Base-by-base conservation (phyloP, 2,113 vertebrate species). In the Pyrgilauda ruficollis region DNA sequence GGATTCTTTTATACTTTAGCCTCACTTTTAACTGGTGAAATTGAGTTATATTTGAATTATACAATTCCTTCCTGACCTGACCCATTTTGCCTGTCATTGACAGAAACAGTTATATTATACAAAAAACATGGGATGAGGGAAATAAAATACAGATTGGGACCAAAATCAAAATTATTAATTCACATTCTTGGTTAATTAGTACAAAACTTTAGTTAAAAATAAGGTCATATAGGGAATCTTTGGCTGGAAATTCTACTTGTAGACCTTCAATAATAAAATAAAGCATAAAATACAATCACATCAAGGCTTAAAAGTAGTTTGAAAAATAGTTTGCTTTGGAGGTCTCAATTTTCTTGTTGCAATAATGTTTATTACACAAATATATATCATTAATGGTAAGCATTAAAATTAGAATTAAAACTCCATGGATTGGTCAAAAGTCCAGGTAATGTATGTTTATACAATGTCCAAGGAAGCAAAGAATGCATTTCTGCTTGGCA, bases 111-210 rank as follows among this genome's bases (percentile, higher is more conserved):
- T 61, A 9, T 39, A 39, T 6, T 52, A 24, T 15, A 59, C 1
- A 6, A 69, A 44, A 73, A 30, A 37, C 12, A 39, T 12, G 3
- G 11, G 1, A 1, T 43, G 9, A 24, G 23, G 2, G 11, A 6
- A 59, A 75, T 63, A 72, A 93, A 72, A 78, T 27, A 69, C 66
- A 80, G 15, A 55, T 70, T 43, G 82, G 39, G 31, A 50, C 4
- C 70, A 81, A 87, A 75, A 20, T 5, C 22, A 52, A 88, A 83
- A 62, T 64, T 41, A 8, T 1, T 64, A 61, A 33, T 80, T 72
- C 9, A 37, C 7, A 69, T 62, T 81, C 9, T 86, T 66, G 6
- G 35, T 68, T 62, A 73, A 69, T 37, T 15, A 58, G 19, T 26
- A 37, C 13, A 92, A 49, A 89, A 41, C 3, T 53, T 73, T 19